Conservation (phyloP, 1,140 invertebrate species). For the Drosophila triauraria region DNA sequence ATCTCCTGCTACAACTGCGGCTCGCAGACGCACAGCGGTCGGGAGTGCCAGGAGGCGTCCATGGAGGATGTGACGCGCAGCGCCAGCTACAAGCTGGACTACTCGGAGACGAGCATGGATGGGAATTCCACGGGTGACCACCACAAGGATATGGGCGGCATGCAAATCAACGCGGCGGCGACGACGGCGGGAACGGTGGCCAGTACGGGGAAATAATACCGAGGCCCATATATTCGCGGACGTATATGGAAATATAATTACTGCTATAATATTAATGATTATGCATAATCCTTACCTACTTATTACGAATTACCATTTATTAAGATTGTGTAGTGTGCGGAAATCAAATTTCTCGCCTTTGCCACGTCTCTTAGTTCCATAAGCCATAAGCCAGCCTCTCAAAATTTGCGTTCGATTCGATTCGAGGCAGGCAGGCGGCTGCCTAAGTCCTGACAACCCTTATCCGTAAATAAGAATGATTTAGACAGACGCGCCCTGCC, state of each 20-base stretch:
- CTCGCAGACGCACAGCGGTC: conserved; percentile 90
- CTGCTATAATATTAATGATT: conserved; percentile 55
- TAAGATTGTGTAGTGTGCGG: conserved; percentile 78
- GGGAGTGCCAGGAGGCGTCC: conserved; percentile 93
- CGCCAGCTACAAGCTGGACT: conserved; percentile 88
- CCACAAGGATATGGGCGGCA: conserved; percentile 58
- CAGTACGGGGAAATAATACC: conserved; percentile 67
- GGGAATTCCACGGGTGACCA: conserved; percentile 37
- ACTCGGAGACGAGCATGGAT: conserved; percentile 79
- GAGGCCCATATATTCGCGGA: conserved; percentile 32
- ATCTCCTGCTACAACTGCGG: conserved; percentile 91
- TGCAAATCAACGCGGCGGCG: conserved; percentile 42
- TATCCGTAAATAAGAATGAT: conserved; percentile 46
- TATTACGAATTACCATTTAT: conserved; percentile 74
- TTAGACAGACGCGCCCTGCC: conserved; percentile 31
- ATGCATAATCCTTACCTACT: conserved; percentile 74
- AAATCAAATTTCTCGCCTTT: conserved; percentile 84
- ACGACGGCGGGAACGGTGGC: conserved; percentile 44
- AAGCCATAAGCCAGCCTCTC: conserved; percentile 52
- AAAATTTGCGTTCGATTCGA: conserved; percentile 42
- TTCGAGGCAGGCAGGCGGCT: conserved; percentile 21
- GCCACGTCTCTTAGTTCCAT: conserved; percentile 76
- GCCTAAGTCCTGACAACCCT: conserved; percentile 49
- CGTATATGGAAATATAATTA: conserved; percentile 59
- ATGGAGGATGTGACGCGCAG: conserved; percentile 94